Evolutionary conservation across 2,888 invertebrate species (phyloP), one percentile per base, ranked within the genome.

Genomic region (Tubulanus polymorphus): DNA sequence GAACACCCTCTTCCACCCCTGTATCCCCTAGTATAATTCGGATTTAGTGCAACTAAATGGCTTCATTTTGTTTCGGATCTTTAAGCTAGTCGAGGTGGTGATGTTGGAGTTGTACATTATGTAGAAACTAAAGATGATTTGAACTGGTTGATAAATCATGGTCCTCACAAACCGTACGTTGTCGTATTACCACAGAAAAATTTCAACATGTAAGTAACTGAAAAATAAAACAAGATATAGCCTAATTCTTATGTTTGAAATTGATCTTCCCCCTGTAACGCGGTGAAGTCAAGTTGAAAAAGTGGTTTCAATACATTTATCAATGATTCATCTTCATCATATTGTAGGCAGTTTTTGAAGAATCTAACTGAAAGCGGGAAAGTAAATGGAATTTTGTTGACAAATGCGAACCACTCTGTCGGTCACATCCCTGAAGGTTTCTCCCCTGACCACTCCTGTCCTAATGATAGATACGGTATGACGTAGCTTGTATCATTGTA

Each of bases 91-190:
- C 83, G 85, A 54, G 85, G 84, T 48, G 94, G 94, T 30, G 89
- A 89, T 58, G 89, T 90, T 18, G 94, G 94, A 20, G 88, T 90
- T 1, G 82, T 95, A 8, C 90, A 93, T 68, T 82, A 88, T 67
- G 81, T 93, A 41, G 82, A 84, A 62, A 81, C 80, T 49, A 70
- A 83, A 2, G 76, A 74, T n/a, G 91, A 93, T 74, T 80, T 90
- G 8, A 80, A 86, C 41, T 91, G 90, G 86, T 75, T 94, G 45
- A 78, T 89, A 25, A 85, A 86, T 63, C 63, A 64, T 27, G 87
- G 88, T 1, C 86, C 85, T n/a, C 87, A 89, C 35, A 85, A 87
- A 1, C 90, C 90, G 0, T 95, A 94, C 74, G 85, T 90, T 59
- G 87, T 87, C 8, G 83, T 93, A 2, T 55, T 76, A 18, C 58